Base-by-base conservation (phyloP, 2,888 invertebrate species). In the Xestia sexstrigata region DNA sequence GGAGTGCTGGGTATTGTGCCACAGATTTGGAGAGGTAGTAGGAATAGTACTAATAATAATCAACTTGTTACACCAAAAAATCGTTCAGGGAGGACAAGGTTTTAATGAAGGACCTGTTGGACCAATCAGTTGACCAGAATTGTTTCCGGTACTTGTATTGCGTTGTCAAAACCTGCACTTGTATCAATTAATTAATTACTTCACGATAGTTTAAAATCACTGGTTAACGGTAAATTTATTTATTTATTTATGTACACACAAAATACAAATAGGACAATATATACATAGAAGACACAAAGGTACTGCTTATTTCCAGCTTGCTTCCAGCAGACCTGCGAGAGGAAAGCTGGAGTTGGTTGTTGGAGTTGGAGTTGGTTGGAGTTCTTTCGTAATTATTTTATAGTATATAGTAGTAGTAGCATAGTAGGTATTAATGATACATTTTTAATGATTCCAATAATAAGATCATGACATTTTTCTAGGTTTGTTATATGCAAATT, bases 401-500 rank as follows among this genome's bases (percentile, higher is more conserved):
- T 30, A 11, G 11, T n/a, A n/a, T 23, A 11, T 30, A 47, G 0
- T 6, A 9, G 39, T n/a, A n/a, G 11, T n/a, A n/a, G 11, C 26
- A 11, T 30, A 47, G 0, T 6, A 9, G 39, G 9, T 39, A 47
- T 35, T 70, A 23, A 26, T 76, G n/a, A 60, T 60, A 58, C 55
- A 60, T 30, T 35, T 77, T 62, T 58, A 63, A 49, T 55, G 15
- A 35, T 68, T 67, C 23, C 23, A 47, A 60, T 60, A 23, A 45
- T 55, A 17, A 42, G 30, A 30, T 9, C 23, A 63, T 23, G 30
- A 5, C 2, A 47, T 0, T 66, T 49, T 39, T 81, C 35, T 66
- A 78, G n/a, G 23, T 15, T 65, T 42, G 15, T 74, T 42, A 15
- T 13, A 76, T 82, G 76, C 39, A 35, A 82, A 78, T 65, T 75